phyloP scores from a whole-genome alignment of 1,140 invertebrate genomes.

The Lasioglossum albipes region DNA sequence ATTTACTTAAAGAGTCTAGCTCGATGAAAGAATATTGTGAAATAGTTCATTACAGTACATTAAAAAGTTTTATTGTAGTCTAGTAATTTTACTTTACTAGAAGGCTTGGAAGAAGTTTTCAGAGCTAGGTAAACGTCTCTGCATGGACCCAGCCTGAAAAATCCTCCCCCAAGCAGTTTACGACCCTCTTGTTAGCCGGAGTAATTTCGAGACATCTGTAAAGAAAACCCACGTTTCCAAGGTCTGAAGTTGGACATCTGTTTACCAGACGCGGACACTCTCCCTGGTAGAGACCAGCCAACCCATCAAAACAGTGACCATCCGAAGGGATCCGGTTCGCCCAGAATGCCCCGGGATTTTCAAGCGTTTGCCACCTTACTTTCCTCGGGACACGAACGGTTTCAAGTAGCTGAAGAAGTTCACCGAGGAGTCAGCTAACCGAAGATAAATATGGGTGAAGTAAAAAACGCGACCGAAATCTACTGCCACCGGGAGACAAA shows the following conservation, averaged over 20 bases:
- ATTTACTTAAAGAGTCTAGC: no score
- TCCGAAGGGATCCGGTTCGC: not conserved
- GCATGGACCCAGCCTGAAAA: not conserved
- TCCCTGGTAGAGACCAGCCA: not conserved
- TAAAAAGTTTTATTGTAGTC: no score
- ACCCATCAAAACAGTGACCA: slow-evolving; percentile 3
- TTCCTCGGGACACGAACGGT: not conserved
- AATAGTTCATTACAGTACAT: no score
- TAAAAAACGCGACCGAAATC: not conserved
- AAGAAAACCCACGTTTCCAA: not conserved
- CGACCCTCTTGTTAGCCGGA: not conserved
- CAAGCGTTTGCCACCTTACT: not conserved
- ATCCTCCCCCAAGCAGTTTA: not conserved
- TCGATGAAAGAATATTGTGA: no score
- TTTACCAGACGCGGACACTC: slow-evolving; percentile 1
- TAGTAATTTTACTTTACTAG: no score
- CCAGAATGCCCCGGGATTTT: not conserved
- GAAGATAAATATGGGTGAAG: not conserved
- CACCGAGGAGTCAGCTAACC: not conserved
- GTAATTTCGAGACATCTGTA: not conserved
- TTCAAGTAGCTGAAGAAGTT: not conserved
- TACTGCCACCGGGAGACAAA: not conserved
- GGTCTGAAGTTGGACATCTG: not conserved
- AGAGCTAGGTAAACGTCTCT: not conserved
- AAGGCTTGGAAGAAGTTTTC: not conserved